These are phyloP conservation scores for Mamestra brassicae DNA, from an alignment of 2,888 invertebrate genomes.

Conservation along the genomic window DNA sequence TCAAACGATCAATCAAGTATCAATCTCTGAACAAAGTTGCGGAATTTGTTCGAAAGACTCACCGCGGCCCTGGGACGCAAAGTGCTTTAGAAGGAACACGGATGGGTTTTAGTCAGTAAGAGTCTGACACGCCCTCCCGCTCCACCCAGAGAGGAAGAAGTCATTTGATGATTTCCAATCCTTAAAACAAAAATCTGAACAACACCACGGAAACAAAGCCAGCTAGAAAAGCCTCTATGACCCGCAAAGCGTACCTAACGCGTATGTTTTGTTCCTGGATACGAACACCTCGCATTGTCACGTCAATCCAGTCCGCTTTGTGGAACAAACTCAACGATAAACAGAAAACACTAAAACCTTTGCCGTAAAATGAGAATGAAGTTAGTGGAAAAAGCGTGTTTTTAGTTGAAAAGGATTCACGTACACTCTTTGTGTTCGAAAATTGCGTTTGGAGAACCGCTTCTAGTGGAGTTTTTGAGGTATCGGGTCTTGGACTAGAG, in stretches of 20 bases:
- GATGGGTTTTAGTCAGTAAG: too few species aligned
- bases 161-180: too few species aligned
- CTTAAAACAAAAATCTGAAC: too few species aligned
- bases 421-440: conserved; percentile 47
- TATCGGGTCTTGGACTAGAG: not conserved
- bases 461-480: conserved; percentile 30
- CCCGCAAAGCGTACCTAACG: conserved; percentile 14
- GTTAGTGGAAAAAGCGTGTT: conserved; percentile 40
- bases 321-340: conserved; percentile 33
- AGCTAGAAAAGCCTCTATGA: conserved; percentile 8
- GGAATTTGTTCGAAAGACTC: too few species aligned
- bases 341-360: conserved; percentile 39
- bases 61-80: too few species aligned
- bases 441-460: conserved; percentile 41
- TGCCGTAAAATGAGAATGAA: conserved; percentile 40
- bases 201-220: conserved; percentile 22
- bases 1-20: conserved; percentile 14
- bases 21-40: not conserved
- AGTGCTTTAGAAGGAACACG: too few species aligned
- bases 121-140: too few species aligned
- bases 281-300: conserved; percentile 36
- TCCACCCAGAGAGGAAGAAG: too few species aligned
- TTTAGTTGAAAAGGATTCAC: conserved; percentile 33
- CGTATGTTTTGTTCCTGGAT: conserved; percentile 6
- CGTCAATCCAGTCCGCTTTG: conserved; percentile 36